Base-by-base conservation (phyloP, 2,113 vertebrate genomes). In the Gadus macrocephalus region DNA sequence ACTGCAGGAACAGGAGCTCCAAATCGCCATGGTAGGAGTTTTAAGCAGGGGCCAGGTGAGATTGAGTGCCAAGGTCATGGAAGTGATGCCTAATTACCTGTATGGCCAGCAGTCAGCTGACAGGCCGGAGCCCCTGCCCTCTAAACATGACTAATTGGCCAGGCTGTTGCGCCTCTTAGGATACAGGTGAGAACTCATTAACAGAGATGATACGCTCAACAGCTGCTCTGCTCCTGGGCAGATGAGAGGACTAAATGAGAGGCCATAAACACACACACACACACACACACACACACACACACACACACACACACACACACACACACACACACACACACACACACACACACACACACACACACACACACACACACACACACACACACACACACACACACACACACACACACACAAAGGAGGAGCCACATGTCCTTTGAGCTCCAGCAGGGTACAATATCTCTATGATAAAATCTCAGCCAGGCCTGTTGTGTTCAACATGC, bases 171-270 rank as follows among this genome's bases (percentile, higher is more conserved):
- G 76, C 79, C 66, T 77, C 76, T 85, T 61, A 80, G 70, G 73
- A 83, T 77, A 72, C 81, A 81, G 81, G 83, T 84, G 82, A 78
- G 35, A 88, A 76, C 83, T 87, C 84, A 86, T 87, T 87, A 88
- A 62, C 4, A 49, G 15, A 64, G 73, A 69, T 72, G 84, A 83
- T 84, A 67, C 20, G 38, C 84, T 73, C 80, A 77, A 2, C 76
- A 59, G 67, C 70, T 63, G 42, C 42, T 53, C 0, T 1, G 62
- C 74, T 72, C 71, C 68, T 56, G 19, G 38, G 58, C 67, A 70
- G 60, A 78, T 56, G 64, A 80, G 66, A 68, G 68, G 75, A 75
- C 38, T 42, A 42, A 8, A 35, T 35, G 31, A 4, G 6, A 35
- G 31, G 4, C 4, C 31, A 35, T 1, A 35, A 0, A 35, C 31